Base-by-base conservation (phyloP, 2,888 invertebrate species). In the Argyra leucocephala region DNA sequence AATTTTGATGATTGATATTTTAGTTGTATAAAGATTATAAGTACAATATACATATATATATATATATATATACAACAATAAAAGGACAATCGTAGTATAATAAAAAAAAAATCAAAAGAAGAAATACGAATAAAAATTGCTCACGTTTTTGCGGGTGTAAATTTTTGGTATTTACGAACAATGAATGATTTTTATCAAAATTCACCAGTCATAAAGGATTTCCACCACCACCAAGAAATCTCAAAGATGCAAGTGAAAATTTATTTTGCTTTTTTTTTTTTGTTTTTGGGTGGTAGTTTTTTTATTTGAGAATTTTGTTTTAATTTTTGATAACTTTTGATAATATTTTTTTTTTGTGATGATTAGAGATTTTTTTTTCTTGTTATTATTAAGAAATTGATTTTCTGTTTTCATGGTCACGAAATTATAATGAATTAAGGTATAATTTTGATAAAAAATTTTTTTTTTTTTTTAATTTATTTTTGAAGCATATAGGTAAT, bases 91-190 rank as follows among this genome's bases (percentile, higher is more conserved):
- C 12, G 15, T 15, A 31, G 48, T 48, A n/a, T 12, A 48, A 48
- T 12, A 48, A 48, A 48, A 48, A 48, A 48, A n/a, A 2, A 18
- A 31, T 7, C 10, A 48, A 48, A 48, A 48, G 4, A 48, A 48
- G 18, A 48, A 48, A 18, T 18, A n/a, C 4, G 48, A 18, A 18
- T 18, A 48, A 48, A 48, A 15, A 18, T 31, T 31, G 7, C 12
- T 48, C 48, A 48, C 48, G 48, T 48, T 48, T 48, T 48, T 48
- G 48, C 48, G 48, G 48, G 48, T 48, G 48, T 48, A 48, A 48
- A 48, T 48, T 48, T 31, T 48, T 48, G 48, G 48, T 18, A 48
- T 2, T 48, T 48, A n/a, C 18, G 18, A 48, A 15, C 18, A 48
- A 12, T 48, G 4, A 48, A 48, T 48, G 48, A 48, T 48, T 48